phyloP scores from a whole-genome alignment of 2,888 invertebrate species.

The Phrixothrix hirtus region DNA sequence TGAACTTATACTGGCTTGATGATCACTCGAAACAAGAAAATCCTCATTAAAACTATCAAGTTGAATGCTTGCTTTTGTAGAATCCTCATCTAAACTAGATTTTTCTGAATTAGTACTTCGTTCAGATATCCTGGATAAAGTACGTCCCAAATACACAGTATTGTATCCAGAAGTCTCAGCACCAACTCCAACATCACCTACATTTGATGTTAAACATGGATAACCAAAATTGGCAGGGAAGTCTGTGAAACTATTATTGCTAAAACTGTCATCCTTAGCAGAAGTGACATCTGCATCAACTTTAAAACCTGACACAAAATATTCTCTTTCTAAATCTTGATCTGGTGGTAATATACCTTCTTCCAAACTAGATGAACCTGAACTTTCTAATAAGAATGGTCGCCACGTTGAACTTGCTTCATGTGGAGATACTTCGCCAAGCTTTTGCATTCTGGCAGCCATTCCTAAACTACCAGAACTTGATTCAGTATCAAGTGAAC shows the following conservation, averaged over 20 bases:
- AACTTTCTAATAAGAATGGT: constrained; percentile 82
- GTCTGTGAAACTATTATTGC: constrained; percentile 76
- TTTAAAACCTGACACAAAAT: constrained; percentile 52
- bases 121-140: constrained; percentile 84
- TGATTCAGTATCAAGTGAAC: constrained; percentile 75
- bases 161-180: constrained; percentile 66
- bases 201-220: constrained; percentile 62
- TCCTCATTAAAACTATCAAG: constrained; percentile 85
- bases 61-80: constrained; percentile 81
- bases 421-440: constrained; percentile 62
- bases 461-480: constrained; percentile 76
- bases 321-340: constrained; percentile 61
- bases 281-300: constrained; percentile 60
- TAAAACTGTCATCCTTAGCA: constrained; percentile 67
- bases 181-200: constrained; percentile 59
- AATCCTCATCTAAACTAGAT: constrained; percentile 83
- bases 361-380: constrained; percentile 83
- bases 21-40: constrained; percentile 80
- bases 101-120: constrained; percentile 87
- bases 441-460: constrained; percentile 61
- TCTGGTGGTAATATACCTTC: constrained; percentile 81
- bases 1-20: constrained; percentile 82
- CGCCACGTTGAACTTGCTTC: constrained; percentile 81
- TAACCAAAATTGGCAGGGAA: constrained; percentile 77
- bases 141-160: constrained; percentile 74